Percentiles rank a stretch among this genome's conserved stretches.
Conservation (phyloP, 2,797 vertebrate species). For the Coccyzus lansbergi region DNA sequence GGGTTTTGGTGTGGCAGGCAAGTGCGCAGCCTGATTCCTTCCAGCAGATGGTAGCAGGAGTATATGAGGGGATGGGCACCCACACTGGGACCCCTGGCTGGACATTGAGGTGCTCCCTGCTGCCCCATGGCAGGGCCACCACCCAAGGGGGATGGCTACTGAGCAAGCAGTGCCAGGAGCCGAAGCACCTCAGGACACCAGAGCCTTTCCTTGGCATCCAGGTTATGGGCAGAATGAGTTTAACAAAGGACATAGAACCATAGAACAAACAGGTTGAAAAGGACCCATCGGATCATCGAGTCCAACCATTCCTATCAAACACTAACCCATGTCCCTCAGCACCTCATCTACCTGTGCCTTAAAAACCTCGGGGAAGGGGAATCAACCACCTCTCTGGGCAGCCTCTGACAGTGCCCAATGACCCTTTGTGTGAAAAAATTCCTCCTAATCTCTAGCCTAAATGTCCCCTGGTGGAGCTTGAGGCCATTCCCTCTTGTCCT, state of each 20-base stretch:
- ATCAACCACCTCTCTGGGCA: no score
- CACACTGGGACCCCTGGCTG: rapidly evolving
- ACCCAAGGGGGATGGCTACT: neutral
- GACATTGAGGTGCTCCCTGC: rapidly evolving
- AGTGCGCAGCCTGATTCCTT: conserved; percentile 44
- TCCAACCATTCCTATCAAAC: no score
- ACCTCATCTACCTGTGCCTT: no score
- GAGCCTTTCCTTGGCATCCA: neutral
- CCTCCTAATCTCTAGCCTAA: no score
- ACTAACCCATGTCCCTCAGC: no score
- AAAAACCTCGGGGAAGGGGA: no score
- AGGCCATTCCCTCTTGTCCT: no score
- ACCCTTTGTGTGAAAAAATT: no score
- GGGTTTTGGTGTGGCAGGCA: neutral
- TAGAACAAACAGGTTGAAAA: no score
- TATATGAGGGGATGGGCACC: neutral
- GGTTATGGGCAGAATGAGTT: neutral
- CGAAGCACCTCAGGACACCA: neutral
- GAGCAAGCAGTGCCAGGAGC: neutral
- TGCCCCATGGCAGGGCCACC: neutral
- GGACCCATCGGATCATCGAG: no score
- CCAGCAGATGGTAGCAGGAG: conserved; percentile 66
- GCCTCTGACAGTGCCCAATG: no score
- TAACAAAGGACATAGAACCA: neutral
- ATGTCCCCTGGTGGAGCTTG: no score